Evolutionary conservation across 2,888 invertebrate species (phyloP), one percentile per base, ranked within the genome.

Genomic region (Himalopsyche tibetana): DNA sequence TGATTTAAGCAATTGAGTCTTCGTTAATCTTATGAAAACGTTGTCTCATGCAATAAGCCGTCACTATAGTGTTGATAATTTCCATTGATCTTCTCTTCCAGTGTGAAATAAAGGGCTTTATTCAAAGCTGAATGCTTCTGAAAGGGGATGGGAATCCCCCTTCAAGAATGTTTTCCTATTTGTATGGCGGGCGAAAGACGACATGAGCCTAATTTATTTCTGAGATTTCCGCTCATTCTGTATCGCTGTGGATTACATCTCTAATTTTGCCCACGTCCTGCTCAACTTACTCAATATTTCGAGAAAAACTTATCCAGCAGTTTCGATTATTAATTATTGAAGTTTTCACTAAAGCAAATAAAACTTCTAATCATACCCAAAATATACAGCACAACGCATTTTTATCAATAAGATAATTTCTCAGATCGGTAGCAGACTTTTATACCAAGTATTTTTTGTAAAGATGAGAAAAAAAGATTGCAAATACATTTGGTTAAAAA

Each of bases 171-270:
- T 19, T 63, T 63, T 28, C 63, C 63, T 28, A 63, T 63, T 63
- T 63, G 63, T 63, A 63, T 63, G 19, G 19, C 63, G 63, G 63
- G 51, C 40, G 38, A 55, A 80, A 42, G 9, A 80, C 40, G 80
- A 51, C 55, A 38, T 84, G 84, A 84, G 56, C 84, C 55, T 84
- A 55, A 84, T 84, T 84, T 84, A 84, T 84, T 80, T 55, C 80
- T 38, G 40, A 84, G 84, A 55, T 84, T 80, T 80, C 80, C 84
- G 55, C 40, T 38, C 40, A 84, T 4, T 42, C 28, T 38, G 80
- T 51, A 84, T 84, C 84, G 84, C 55, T 55, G 55, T 55, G 55
- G 84, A 84, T 84, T 84, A 84, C 84, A 80, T 55, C 80, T 80
- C 74, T 84, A 74, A 80, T 84, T 84, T 80, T 63, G 8, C 19